Evolutionary conservation across 2,888 invertebrate genomes (phyloP), one percentile per base, ranked within the genome.

Genomic region (Brenthis ino): DNA sequence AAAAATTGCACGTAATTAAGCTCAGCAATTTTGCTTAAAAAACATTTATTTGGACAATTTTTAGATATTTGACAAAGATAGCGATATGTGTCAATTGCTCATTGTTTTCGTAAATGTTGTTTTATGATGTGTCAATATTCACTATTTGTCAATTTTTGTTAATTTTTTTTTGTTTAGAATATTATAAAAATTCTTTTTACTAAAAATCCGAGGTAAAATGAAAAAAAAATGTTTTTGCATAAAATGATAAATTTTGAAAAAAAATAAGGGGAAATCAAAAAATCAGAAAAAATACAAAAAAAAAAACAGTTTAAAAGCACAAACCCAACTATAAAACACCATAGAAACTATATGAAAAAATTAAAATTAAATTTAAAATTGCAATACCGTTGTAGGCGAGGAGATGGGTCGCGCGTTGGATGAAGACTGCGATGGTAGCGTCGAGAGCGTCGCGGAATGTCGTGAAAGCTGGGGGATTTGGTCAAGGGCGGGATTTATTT

Each of bases 1-100:
- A 89, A 89, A 85, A 82, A 80, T 79, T 76, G 78, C 78, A 77
- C 79, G 77, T 84, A 86, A 88, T 88, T 88, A 87, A 79, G 74
- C 78, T 78, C 63, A 43, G 37, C 11, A 43, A 64, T 65, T 69
- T 67, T 24, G 24, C 55, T 61, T 54, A 63, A 55, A 70, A 67
- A 65, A 61, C 50, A 58, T 63, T 63, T 63, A 53, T 61, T 71
- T 50, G 65, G 71, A 68, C 71, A 71, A 68, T 71, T 65, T 68
- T 65, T 68, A 20, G 60, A 70, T 65, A 65, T 65, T 71, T 64
- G 65, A 71, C 65, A 64, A 64, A n/a, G 68, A 63, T 71, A 54
- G 24, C 56, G n/a, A 51, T 57, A 69, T 77, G 75, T 77, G 81
- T 84, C 83, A 82, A 83, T 84, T 82, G 83, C 82, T 86, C 85